Evolutionary conservation across 64 coral and sea anemone species (phyloP).

Genomic region (Montipora cactus): DNA sequence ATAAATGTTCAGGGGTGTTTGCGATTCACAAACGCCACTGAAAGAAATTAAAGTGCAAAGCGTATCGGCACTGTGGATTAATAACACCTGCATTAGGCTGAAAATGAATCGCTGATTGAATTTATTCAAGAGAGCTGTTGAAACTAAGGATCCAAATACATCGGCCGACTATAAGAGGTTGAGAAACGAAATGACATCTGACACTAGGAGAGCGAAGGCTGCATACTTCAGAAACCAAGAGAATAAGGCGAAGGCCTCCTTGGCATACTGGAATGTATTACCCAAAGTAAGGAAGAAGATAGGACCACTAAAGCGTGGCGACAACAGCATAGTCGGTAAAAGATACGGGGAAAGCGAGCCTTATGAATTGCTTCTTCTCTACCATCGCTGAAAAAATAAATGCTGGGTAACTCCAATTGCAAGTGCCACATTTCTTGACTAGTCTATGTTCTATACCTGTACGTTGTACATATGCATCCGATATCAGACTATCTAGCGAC

Average conservation of each 20-base stretch:
- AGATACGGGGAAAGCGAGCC: not conserved
- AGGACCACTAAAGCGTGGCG: not conserved
- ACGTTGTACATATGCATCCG: not conserved
- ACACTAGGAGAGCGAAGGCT: not conserved
- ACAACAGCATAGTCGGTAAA: not conserved
- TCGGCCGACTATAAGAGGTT: not conserved
- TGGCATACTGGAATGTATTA: not conserved
- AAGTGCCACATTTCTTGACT: not conserved
- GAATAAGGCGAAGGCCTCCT: not conserved
- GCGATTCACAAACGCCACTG: not conserved
- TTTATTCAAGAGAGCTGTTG: not conserved
- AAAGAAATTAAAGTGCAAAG: not conserved
- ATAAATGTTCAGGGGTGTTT: not conserved
- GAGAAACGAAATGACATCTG: not conserved
- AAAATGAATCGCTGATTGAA: not conserved
- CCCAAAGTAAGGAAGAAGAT: not conserved
- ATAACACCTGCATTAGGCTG: not conserved
- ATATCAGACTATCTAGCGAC: too few relatives aligned
- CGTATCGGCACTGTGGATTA: not conserved
- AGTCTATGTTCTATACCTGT: conserved; percentile 27
- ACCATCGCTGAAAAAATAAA: not conserved
- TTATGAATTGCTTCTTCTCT: not conserved
- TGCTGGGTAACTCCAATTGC: conserved; percentile 11
- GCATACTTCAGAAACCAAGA: not conserved
- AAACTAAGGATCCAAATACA: not conserved